Percentiles rank a stretch among this genome's conserved stretches.
phyloP scores from a whole-genome alignment of 92 coral and sea anemone genomes.

The Bergia sp. region DNA sequence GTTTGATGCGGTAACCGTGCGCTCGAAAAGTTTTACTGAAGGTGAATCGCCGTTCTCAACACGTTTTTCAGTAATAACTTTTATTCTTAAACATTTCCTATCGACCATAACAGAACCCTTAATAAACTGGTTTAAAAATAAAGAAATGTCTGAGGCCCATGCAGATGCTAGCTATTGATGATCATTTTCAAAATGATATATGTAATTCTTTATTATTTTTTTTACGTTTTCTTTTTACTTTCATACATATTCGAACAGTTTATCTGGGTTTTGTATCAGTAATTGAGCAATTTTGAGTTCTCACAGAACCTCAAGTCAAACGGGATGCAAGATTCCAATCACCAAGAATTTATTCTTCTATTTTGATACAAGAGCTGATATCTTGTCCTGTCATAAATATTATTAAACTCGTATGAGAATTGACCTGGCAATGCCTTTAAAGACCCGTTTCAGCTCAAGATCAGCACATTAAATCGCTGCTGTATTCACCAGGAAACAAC shows the following conservation, averaged over 20 bases:
- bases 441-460: background rate
- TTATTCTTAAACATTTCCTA: background rate
- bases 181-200: too few species aligned
- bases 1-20: background rate
- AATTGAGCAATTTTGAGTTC: background rate
- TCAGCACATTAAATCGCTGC: too few species aligned
- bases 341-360: too few species aligned
- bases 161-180: background rate
- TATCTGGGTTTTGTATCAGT: background rate
- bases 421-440: background rate
- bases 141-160: background rate
- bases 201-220: too few species aligned
- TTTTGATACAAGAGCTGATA: background rate
- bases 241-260: background rate
- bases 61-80: background rate
- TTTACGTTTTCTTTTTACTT: background rate
- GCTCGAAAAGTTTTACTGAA: too few species aligned
- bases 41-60: background rate
- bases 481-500: too few species aligned
- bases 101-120: background rate
- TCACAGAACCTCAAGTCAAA: too few species aligned
- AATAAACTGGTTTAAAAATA: too few species aligned
- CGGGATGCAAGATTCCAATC: too few species aligned
- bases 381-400: background rate
- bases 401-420: background rate